Base-by-base conservation (phyloP, 2,113 vertebrate genomes). In the Seriola aureovittata region DNA sequence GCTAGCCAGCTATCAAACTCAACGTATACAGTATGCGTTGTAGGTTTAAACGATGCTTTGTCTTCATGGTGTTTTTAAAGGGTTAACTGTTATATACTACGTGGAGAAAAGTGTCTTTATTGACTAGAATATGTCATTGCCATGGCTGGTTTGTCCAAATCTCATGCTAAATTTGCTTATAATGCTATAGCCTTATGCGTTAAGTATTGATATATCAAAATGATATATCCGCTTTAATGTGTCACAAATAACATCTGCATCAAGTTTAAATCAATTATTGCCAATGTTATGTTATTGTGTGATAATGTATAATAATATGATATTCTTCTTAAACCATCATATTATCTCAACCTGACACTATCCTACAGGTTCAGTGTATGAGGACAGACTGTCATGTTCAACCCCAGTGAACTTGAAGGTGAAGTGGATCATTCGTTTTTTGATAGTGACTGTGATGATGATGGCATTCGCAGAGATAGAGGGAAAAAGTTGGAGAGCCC, bases 391-490 rank as follows among this genome's bases (percentile, higher is more conserved):
- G 70, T 77, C 85, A 98, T 99, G 98, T 95, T 97, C 54, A 94
- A 85, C 58, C 88, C 92, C 4, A 89, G 91, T 83, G 94, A 95
- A 40, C 83, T 96, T 40, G 96, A 98, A 44, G 96, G 93, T 66
- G 98, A 98, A 92, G 97, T 99, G 66, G 97, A 99, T 91, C 97
- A 99, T 83, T 95, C 97, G 4, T 99, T 99, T 91, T 99, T 99
- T 80, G 98, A 99, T 85, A 99, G 97, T 83, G 98, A 97, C 86
- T 91, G 92, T 85, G 97, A 97, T 70, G 92, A 89, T 17, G 36
- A 9, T 52, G 60, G 94, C 23, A 38, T 21, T 71, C 48, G 93
- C 40, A 65, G 85, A 81, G 93, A 48, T 81, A 66, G 60, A 64
- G 71, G 74, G 34, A 52, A 77, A 67, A 82, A 70, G 34, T 36